phyloP scores from a whole-genome alignment of 2,113 vertebrate species.

The Prionailurus viverrinus region DNA sequence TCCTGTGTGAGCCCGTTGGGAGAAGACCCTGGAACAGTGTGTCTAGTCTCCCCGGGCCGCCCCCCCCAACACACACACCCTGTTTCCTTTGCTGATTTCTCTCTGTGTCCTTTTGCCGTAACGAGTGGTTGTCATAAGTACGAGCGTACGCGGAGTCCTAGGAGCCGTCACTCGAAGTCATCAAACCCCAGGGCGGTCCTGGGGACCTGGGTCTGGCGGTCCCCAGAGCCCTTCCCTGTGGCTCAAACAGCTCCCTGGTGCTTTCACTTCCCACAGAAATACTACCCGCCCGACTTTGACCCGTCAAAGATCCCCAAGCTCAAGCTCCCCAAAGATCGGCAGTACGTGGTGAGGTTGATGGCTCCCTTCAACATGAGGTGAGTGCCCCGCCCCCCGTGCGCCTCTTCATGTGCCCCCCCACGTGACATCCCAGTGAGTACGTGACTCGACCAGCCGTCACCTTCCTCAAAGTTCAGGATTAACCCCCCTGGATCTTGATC shows the following conservation, averaged over 20 bases:
- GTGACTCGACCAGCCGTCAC: rapidly evolving
- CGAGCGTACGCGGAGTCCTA: neutral
- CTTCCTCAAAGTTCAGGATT: neutral
- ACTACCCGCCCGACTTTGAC: constrained; percentile 96
- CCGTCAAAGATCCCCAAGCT: constrained; percentile 95
- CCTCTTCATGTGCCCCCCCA: neutral
- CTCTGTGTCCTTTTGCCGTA: neutral
- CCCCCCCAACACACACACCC: too few species aligned
- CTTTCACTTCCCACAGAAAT: constrained; percentile 90
- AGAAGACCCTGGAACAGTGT: neutral
- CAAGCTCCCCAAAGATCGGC: constrained; percentile 94
- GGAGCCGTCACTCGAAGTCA: neutral
- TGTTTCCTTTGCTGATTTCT: neutral
- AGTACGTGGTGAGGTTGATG: constrained; percentile 95
- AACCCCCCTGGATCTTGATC: too few species aligned
- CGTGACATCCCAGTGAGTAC: rapidly evolving
- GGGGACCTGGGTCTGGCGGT: rapidly evolving
- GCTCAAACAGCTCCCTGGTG: neutral
- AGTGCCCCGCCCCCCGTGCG: neutral
- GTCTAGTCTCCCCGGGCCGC: neutral
- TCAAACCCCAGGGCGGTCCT: rapidly evolving
- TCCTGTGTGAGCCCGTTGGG: neutral
- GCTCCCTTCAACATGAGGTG: constrained; percentile 95
- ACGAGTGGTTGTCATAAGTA: too few species aligned
- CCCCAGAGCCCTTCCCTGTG: neutral